phyloP scores from a whole-genome alignment of 2,888 invertebrate species.

The Xestia rhomboidea region DNA sequence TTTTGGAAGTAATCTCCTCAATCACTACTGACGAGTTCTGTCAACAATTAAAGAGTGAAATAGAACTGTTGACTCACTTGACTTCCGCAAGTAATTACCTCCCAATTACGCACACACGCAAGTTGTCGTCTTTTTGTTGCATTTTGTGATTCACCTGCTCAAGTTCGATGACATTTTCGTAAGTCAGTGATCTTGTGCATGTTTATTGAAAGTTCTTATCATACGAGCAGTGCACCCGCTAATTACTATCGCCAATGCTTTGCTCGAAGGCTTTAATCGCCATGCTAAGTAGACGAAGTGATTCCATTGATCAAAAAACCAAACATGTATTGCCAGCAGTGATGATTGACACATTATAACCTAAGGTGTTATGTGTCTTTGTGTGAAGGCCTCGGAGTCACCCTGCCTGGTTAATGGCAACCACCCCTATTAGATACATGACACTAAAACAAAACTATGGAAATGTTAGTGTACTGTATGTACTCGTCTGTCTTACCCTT shows the following conservation, averaged over 20 bases:
- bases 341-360: not conserved
- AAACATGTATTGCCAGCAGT: not conserved
- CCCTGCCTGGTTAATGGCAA: not conserved
- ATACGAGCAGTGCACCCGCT: not conserved
- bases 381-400: not conserved
- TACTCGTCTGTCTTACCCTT: too few relatives aligned
- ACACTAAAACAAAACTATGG: too few relatives aligned
- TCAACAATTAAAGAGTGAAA: not conserved
- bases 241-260: not conserved
- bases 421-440: too few relatives aligned
- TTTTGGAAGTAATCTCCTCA: not conserved
- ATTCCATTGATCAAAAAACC: not conserved
- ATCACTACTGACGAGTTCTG: conserved; percentile 7
- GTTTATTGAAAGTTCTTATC: not conserved
- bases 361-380: not conserved
- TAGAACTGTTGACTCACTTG: conserved; percentile 31
- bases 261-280: not conserved
- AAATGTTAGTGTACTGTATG: too few relatives aligned
- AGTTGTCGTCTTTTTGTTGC: not conserved
- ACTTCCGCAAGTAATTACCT: conserved; percentile 27
- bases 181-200: not conserved
- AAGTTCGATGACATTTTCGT: conserved; percentile 32
- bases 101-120: conserved; percentile 16
- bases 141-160: conserved; percentile 15
- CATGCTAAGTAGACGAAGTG: not conserved